phyloP scores from a whole-genome alignment of 53 echinoderm and acorn worm species.

The Holothuria leucospilota region DNA sequence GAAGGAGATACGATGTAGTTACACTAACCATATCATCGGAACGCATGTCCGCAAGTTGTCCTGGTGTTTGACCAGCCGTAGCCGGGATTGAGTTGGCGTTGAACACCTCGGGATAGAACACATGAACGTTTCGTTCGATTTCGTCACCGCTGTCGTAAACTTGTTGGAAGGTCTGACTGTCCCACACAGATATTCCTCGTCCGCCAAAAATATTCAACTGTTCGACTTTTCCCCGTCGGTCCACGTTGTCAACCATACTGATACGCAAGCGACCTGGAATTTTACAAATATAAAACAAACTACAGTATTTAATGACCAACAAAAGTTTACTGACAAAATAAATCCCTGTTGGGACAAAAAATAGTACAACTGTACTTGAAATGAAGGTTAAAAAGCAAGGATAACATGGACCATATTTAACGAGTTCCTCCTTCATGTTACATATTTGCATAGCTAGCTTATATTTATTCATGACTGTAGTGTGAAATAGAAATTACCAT shows the following conservation, averaged over 20 bases:
- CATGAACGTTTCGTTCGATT: slow-evolving; percentile 52
- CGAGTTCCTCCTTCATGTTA: too few species aligned
- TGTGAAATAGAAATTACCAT: too few species aligned
- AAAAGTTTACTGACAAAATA: too few species aligned
- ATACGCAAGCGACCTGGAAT: slow-evolving; percentile 42
- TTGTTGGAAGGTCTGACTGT: slow-evolving; percentile 52
- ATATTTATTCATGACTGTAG: too few species aligned
- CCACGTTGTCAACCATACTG: slow-evolving; percentile 58
- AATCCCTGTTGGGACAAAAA: too few species aligned
- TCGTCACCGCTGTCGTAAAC: slow-evolving; percentile 71
- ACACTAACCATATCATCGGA: slow-evolving; percentile 65
- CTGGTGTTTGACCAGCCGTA: slow-evolving; percentile 30
- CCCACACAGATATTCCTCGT: slow-evolving; percentile 63
- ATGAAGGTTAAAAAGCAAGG: too few species aligned
- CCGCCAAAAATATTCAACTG: slow-evolving; percentile 63
- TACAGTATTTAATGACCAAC: too few species aligned
- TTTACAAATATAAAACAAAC: too few species aligned
- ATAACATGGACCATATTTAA: too few species aligned
- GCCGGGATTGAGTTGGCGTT: slow-evolving; percentile 54
- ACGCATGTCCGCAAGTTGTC: slow-evolving; percentile 49
- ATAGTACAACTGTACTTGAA: too few species aligned
- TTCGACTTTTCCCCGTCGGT: slow-evolving; percentile 40
- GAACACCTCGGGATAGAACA: slow-evolving; percentile 74
- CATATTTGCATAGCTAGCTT: too few species aligned
- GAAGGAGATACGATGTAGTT: too few species aligned